Percentiles rank a stretch among this genome's conserved stretches.
phyloP scores from a whole-genome alignment of 2,113 vertebrate species.

The Salminus brasiliensis region DNA sequence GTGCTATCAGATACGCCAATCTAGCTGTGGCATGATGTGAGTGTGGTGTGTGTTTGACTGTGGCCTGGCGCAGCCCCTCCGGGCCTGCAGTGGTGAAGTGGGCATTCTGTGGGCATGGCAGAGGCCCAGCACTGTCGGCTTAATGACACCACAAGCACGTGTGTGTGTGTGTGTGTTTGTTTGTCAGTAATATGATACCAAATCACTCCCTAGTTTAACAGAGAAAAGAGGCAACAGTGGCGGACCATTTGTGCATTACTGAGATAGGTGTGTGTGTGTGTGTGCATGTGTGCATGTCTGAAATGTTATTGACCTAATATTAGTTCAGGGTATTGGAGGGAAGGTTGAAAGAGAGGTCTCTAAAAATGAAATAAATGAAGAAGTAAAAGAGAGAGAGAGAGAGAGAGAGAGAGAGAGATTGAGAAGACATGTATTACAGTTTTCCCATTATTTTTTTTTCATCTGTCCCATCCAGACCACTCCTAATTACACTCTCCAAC shows the following conservation, averaged over 20 bases:
- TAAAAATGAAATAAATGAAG: neutral
- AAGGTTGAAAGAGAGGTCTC: neutral
- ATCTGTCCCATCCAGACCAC: neutral
- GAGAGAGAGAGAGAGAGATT: neutral
- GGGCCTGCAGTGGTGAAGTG: slow-evolving; percentile 9
- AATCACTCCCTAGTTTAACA: slow-evolving; percentile 5
- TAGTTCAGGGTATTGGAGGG: neutral
- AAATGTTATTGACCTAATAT: slow-evolving; percentile 35
- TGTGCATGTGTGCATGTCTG: slow-evolving; percentile 23
- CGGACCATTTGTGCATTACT: slow-evolving; percentile 17
- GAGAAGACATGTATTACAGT: neutral
- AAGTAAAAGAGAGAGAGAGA: neutral
- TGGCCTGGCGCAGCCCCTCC: slow-evolving; percentile 19
- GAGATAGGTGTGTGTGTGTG: slow-evolving; percentile 6
- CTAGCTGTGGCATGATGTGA: neutral
- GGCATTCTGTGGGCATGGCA: slow-evolving; percentile 21
- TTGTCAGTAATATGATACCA: neutral
- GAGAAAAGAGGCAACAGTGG: neutral
- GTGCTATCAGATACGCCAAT: neutral
- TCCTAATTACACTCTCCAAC: slow-evolving; percentile 3
- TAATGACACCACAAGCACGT: slow-evolving; percentile 28
- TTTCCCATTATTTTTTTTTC: neutral
- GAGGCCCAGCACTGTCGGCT: neutral
- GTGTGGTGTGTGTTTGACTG: neutral
- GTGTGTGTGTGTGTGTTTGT: slow-evolving; percentile 3